Conservation (phyloP, 30 jellyfish, hydroid and myxozoan species). For the Hydractinia symbiolongicarpus region DNA sequence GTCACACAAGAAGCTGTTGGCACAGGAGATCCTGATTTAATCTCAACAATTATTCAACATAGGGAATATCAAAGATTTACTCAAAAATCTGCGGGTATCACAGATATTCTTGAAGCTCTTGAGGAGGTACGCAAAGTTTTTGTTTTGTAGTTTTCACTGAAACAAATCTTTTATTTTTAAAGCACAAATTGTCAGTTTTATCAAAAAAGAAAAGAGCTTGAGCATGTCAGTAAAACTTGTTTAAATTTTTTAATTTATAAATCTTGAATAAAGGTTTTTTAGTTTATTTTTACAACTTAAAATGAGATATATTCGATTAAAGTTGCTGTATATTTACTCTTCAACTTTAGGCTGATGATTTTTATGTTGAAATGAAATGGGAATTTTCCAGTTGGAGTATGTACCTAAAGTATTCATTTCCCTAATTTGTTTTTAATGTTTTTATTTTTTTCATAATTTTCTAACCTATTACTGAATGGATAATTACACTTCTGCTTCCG, state of each 20-base stretch:
- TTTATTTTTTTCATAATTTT: not conserved
- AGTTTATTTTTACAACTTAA: not conserved
- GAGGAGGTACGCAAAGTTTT: slow-evolving; percentile 63
- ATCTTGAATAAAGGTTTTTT: not conserved
- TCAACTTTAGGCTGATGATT: slow-evolving; percentile 78
- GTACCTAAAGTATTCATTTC: not conserved
- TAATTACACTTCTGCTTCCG: not conserved
- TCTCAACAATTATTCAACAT: slow-evolving; percentile 61
- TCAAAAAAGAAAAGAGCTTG: not conserved
- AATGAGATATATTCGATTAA: not conserved
- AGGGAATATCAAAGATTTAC: slow-evolving; percentile 88
- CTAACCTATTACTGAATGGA: not conserved
- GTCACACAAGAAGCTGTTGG: slow-evolving; percentile 99
- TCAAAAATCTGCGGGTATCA: slow-evolving; percentile 78
- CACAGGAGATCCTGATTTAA: slow-evolving; percentile 76
- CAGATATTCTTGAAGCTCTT: slow-evolving; percentile 67
- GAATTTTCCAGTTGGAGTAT: slow-evolving; percentile 96
- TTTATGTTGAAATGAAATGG: slow-evolving; percentile 97
- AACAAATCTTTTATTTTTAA: not conserved
- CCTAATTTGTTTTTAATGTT: not conserved
- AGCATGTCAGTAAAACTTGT: not conserved
- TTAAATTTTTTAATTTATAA: not conserved
- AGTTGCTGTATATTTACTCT: too few species aligned
- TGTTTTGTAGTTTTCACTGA: not conserved
- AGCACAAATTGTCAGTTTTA: not conserved